phyloP scores from a whole-genome alignment of 2,888 invertebrate species.

The Trilocha varians region DNA sequence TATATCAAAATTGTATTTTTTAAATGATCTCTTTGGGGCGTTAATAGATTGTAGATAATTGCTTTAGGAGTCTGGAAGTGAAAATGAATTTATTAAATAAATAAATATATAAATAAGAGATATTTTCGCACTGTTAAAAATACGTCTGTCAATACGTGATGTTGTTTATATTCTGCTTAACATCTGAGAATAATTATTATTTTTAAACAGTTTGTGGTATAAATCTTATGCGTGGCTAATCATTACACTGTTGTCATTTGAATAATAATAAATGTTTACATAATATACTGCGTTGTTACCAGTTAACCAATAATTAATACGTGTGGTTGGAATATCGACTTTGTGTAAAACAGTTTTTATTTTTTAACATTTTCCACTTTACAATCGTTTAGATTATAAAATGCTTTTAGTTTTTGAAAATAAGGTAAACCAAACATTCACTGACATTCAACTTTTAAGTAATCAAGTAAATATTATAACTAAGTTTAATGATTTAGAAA shows the following conservation, averaged over 20 bases:
- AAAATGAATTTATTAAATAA: conserved; percentile 66
- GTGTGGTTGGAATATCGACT: background rate
- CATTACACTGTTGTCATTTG: conserved; percentile 37
- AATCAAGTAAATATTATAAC: no score
- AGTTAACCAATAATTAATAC: conserved; percentile 40
- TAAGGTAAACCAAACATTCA: no score
- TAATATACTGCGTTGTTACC: conserved; percentile 54
- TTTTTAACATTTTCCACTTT: no score
- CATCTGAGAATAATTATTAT: background rate
- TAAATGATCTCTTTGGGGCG: conserved; percentile 68
- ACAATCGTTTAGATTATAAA: no score
- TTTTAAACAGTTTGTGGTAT: background rate
- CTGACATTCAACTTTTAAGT: no score
- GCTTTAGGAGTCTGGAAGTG: conserved; percentile 71
- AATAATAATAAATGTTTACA: conserved; percentile 22
- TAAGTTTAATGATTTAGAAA: no score
- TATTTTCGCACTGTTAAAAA: conserved; percentile 71
- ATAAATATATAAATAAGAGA: conserved; percentile 64
- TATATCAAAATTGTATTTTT: conserved; percentile 71
- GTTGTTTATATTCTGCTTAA: conserved; percentile 11
- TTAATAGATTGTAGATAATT: conserved; percentile 60
- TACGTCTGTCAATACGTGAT: conserved; percentile 36
- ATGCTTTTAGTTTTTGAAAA: no score
- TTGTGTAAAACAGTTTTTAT: background rate
- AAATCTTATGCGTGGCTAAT: conserved; percentile 19